Base-by-base conservation (phyloP, 2,113 vertebrate genomes). In the Corythornis cristatus region DNA sequence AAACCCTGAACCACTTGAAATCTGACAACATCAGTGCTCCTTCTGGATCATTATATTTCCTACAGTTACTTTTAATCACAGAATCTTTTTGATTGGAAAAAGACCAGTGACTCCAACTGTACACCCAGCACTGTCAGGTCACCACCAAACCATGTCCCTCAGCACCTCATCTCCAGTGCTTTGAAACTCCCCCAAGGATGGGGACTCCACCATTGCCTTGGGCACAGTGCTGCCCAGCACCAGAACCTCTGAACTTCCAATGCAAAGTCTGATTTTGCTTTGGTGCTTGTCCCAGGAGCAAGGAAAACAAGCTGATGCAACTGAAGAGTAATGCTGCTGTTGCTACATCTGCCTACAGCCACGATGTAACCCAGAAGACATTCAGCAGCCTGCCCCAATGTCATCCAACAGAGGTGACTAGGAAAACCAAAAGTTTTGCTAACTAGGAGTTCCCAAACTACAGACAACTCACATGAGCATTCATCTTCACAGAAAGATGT, bases 301-400 rank as follows among this genome's bases (percentile, higher is more conserved):
- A 85, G 58, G 25, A 76, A 90, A 89, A 56, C 42, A 80, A 86
- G 33, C 60, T 86, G 84, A 96, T 91, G 93, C 78, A 96, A 93
- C 58, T 7, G 6, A 88, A 25, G 37, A 3, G 62, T 84, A 96
- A 96, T 0, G 0, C 23, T 31, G 21, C 11, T 79, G 78, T 11
- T 65, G 23, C 46, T 54, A 42, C 42, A 82, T 20, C 31, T 90
- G 68, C 57, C 46, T 46, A n/a, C 15, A 37, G 73, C 21, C 54
- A 51, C 3, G 1, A 12, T 14, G 11, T 13, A 62, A 73, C 18
- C 15, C 51, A 83, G 60, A 46, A 28, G 65, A 70, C 46, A 51
- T 31, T 60, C 48, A 88, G 70, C 25, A 62, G 12, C 3, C 35
- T 14, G 42, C 45, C 62, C 42, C 37, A 21, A 56, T 15, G 11